Evolutionary conservation across 2,113 vertebrate species (phyloP).

Genomic region (Atlantisia rogersi): DNA sequence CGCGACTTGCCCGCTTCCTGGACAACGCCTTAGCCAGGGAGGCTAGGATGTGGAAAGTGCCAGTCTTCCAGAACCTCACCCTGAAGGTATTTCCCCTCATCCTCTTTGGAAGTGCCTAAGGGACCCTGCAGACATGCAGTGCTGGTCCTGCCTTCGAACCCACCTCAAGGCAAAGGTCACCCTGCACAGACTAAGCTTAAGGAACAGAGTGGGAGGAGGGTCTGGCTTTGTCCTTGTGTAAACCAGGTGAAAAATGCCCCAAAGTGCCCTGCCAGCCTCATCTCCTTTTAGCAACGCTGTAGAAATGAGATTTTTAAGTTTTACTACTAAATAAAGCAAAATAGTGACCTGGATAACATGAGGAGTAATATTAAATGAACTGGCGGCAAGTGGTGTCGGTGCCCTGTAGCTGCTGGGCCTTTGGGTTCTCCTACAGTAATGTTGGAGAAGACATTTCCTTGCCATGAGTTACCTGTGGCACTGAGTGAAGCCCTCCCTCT

Average conservation of each 20-base stretch:
- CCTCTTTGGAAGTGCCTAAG: background rate
- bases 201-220: background rate
- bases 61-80: conserved; percentile 67
- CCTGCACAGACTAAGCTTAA: background rate
- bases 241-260: background rate
- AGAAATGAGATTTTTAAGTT: background rate
- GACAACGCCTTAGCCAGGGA: conserved; percentile 76
- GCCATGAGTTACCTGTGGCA: background rate
- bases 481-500: background rate
- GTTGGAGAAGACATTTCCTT: too few relatives aligned
- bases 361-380: background rate
- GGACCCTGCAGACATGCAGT: background rate
- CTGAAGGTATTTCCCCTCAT: conserved; percentile 68
- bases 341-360: background rate
- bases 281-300: background rate
- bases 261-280: background rate
- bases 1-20: conserved; percentile 60
- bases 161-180: background rate
- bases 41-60: conserved; percentile 78
- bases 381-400: background rate
- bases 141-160: background rate
- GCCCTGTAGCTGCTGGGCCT: background rate
- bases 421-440: background rate
- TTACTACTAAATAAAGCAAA: background rate
- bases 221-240: background rate